These are phyloP conservation scores for Origma solitaria DNA, from an alignment of 2,113 vertebrate genomes.

Conservation along the genomic window DNA sequence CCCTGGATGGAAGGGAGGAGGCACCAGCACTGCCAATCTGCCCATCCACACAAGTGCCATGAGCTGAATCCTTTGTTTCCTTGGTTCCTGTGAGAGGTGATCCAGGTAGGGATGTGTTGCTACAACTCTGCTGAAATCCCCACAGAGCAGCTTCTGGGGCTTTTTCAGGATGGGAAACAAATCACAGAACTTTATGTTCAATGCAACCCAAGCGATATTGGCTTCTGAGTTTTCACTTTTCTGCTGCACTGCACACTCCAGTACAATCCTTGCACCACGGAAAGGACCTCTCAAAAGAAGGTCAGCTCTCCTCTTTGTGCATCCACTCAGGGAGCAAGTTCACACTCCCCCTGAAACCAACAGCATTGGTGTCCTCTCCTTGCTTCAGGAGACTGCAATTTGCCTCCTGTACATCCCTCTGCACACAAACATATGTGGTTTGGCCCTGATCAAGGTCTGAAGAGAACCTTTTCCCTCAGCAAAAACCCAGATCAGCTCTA, in stretches of 20 bases:
- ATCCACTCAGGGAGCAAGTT: neutral
- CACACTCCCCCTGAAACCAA: neutral
- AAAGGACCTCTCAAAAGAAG: neutral
- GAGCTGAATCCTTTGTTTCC: neutral
- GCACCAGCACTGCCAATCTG: neutral
- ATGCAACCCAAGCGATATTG: rapidly evolving
- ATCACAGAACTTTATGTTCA: neutral
- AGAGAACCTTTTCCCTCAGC: neutral
- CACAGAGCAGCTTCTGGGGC: neutral
- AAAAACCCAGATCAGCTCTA: neutral
- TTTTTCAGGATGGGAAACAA: neutral
- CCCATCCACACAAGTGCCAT: neutral
- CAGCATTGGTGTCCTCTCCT: neutral
- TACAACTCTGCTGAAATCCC: neutral
- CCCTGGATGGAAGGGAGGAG: neutral
- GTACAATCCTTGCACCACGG: neutral
- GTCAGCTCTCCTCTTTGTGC: neutral
- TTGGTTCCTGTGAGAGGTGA: neutral
- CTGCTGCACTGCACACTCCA: neutral
- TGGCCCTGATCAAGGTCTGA: neutral
- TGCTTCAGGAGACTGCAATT: neutral
- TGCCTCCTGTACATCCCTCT: neutral
- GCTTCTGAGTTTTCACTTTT: neutral
- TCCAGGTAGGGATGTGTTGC: neutral
- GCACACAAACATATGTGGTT: neutral